Conservation (phyloP, 2,113 vertebrate genomes). For the Meles meles region DNA sequence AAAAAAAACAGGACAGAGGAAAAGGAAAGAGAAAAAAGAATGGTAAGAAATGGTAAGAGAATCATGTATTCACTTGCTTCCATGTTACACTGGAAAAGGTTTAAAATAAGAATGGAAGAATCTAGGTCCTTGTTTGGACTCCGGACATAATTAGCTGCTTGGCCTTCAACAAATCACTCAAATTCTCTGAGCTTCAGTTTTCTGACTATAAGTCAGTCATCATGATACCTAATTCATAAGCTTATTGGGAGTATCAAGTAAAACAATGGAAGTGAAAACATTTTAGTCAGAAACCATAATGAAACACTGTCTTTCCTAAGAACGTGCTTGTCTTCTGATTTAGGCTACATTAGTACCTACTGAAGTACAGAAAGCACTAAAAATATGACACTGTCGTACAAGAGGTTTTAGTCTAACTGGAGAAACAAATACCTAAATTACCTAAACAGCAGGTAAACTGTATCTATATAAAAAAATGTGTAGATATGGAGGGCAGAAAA, state of each 20-base stretch:
- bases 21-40: neutral
- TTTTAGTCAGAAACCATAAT: neutral
- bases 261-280: neutral
- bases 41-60: neutral
- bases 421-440: neutral
- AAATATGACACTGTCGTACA: neutral
- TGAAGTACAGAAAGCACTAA: neutral
- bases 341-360: neutral
- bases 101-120: neutral
- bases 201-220: neutral
- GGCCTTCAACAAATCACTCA: neutral
- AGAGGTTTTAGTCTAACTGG: neutral
- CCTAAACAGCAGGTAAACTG: neutral
- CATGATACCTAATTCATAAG: neutral
- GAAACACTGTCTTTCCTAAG: neutral
- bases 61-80: neutral
- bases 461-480: neutral
- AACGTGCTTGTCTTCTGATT: neutral
- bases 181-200: neutral
- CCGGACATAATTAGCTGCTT: neutral
- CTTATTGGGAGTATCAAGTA: neutral
- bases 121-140: neutral
- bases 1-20: neutral
- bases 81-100: neutral
- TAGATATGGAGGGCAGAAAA: neutral